A percentile compares a stretch with the other conserved stretches of the same genome.
Conservation (phyloP, 64 coral and sea anemone species). For the Actinia equina region DNA sequence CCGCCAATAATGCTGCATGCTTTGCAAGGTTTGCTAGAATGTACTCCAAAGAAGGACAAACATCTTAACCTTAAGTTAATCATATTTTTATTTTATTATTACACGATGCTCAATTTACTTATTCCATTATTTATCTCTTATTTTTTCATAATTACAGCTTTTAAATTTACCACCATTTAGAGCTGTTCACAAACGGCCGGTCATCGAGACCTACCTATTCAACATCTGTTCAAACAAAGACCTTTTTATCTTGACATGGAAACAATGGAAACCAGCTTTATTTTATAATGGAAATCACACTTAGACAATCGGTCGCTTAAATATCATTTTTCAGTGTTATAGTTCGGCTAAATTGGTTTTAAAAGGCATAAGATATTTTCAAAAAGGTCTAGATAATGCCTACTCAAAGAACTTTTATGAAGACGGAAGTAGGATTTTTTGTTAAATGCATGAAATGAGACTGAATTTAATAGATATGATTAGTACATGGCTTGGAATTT, state of each 20-base stretch:
- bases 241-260: neutral
- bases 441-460: neutral
- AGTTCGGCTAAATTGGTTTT: neutral
- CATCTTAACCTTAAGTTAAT: too few species aligned
- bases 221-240: neutral
- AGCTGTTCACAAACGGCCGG: too few species aligned
- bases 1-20: too few species aligned
- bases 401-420: neutral
- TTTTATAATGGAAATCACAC: constrained; percentile 2
- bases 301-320: neutral
- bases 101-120: too few species aligned
- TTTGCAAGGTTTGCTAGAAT: too few species aligned
- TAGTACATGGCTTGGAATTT: too few species aligned
- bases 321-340: neutral
- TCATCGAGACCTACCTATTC: neutral
- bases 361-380: neutral
- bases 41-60: too few species aligned
- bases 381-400: neutral
- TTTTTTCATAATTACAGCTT: too few species aligned
- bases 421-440: neutral
- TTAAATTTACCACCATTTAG: too few species aligned
- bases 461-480: too few species aligned
- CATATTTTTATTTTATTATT: too few species aligned
- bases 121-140: too few species aligned
- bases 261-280: neutral